A percentile compares a stretch with the other conserved stretches of the same genome.
These are phyloP conservation scores for Okapia johnstoni DNA, from an alignment of 2,113 vertebrate species.

Conservation along the genomic window DNA sequence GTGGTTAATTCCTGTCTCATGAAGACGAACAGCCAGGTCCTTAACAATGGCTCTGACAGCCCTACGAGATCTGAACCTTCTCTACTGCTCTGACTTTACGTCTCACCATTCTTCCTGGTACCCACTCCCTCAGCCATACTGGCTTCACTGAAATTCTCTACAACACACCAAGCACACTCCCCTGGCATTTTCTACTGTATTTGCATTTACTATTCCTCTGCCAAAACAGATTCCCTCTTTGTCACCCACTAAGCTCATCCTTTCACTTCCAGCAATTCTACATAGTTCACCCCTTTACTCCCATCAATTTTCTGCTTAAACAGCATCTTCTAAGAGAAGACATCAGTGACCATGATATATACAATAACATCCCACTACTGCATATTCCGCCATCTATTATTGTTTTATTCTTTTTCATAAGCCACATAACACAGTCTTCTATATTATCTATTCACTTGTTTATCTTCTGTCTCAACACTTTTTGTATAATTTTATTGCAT, in stretches of 20 bases:
- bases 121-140: rapidly evolving
- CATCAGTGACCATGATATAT: neutral
- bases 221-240: neutral
- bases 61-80: neutral
- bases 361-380: neutral
- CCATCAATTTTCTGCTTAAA: neutral
- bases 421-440: neutral
- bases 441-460: neutral
- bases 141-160: neutral
- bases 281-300: rapidly evolving
- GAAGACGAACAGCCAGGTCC: neutral
- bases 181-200: neutral
- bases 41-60: neutral
- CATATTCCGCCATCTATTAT: neutral
- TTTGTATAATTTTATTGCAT: neutral
- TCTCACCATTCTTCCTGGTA: neutral
- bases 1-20: neutral
- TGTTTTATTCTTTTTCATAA: neutral
- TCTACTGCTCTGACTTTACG: neutral
- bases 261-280: neutral
- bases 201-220: neutral
- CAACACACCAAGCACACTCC: neutral
- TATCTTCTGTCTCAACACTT: neutral
- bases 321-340: neutral
- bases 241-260: neutral